Base-by-base conservation (phyloP, 1,140 invertebrate genomes). In the Chionoecetes opilio region DNA sequence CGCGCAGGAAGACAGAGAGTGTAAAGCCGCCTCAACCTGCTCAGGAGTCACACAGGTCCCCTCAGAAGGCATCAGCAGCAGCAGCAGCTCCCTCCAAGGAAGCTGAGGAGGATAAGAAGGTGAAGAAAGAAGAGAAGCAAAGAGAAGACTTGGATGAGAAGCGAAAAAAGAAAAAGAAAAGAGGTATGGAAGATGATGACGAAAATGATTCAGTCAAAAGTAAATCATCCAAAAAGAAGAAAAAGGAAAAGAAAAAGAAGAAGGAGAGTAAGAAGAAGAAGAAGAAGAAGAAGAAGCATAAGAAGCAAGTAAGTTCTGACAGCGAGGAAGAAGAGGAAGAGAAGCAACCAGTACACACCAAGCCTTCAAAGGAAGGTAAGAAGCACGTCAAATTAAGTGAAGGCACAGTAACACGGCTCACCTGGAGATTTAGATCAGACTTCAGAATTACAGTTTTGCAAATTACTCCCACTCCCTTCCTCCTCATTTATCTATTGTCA, bases 231-330 rank as follows among this genome's bases (percentile, higher is more conserved):
- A 93, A 93, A 35, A 95, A 91, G 34, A 95, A 95, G 89, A 95
- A 95, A 88, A 95, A 95, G 82, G 90, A 95, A 82, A 95, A 95
- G 94, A 92, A 95, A 26, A 95, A 95, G 82, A 92, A 95, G 41
- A 95, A 92, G 29, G 53, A 95, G 3, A 88, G 82, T 14, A 91
- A 95, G 41, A 95, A 91, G 29, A 95, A 95, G 34, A 95, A 95
- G 41, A 95, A 91, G 29, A 95, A 95, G 34, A 95, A 95, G 94
- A 92, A 95, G 32, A 95, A 95, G 26, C 90, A 91, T 46, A 92
- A 95, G 34, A 37, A n/a, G n/a, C n/a, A 85, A 26, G 75, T 82
- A 41, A 32, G 90, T 17, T 32, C 41, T 34, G 94, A 95, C 2
- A 95, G 84, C 92, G 94, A 94, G 9, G 75, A 82, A 6, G 93